Conservation (phyloP, 2,797 vertebrate species). For the Rhodeus uyekii region DNA sequence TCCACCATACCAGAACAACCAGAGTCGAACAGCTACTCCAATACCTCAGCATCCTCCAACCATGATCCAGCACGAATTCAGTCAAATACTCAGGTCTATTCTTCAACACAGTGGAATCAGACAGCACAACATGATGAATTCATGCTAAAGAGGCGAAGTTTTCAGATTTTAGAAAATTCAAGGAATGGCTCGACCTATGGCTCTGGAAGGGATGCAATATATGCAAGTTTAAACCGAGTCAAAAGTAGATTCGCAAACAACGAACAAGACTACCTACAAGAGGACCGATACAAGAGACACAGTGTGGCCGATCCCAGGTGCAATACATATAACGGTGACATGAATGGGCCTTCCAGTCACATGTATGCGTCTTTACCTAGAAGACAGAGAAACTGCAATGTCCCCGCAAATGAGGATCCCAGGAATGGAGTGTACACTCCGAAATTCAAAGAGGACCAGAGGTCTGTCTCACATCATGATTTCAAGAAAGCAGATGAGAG, state of each 20-base stretch:
- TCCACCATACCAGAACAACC: slow-evolving; percentile 85
- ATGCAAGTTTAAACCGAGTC: slow-evolving; percentile 81
- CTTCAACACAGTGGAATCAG: slow-evolving; percentile 71
- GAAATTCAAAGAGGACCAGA: slow-evolving; percentile 74
- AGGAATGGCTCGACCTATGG: slow-evolving; percentile 67
- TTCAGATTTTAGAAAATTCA: slow-evolving; percentile 81
- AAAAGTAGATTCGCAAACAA: slow-evolving; percentile 66
- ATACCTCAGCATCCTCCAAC: slow-evolving; percentile 77
- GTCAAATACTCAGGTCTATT: slow-evolving; percentile 62
- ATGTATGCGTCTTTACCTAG: slow-evolving; percentile 62
- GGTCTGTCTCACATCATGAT: slow-evolving; percentile 77
- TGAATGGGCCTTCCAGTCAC: slow-evolving; percentile 59
- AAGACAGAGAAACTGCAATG: slow-evolving; percentile 56
- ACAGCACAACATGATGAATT: slow-evolving; percentile 69
- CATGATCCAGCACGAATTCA: slow-evolving; percentile 66
- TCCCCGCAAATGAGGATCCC: slow-evolving; percentile 46
- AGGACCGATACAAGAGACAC: slow-evolving; percentile 74
- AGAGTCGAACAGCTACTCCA: slow-evolving; percentile 81
- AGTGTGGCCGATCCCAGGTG: slow-evolving; percentile 77
- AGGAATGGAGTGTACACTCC: slow-evolving; percentile 57
- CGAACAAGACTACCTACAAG: slow-evolving; percentile 68
- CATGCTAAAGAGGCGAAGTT: slow-evolving; percentile 80
- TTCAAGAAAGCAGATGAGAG: slow-evolving; percentile 66
- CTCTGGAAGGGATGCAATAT: slow-evolving; percentile 73
- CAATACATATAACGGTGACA: slow-evolving; percentile 58